Evolutionary conservation across 1,140 invertebrate species (phyloP), one percentile per base, ranked within the genome.

Genomic region (Papilio aristodemus): DNA sequence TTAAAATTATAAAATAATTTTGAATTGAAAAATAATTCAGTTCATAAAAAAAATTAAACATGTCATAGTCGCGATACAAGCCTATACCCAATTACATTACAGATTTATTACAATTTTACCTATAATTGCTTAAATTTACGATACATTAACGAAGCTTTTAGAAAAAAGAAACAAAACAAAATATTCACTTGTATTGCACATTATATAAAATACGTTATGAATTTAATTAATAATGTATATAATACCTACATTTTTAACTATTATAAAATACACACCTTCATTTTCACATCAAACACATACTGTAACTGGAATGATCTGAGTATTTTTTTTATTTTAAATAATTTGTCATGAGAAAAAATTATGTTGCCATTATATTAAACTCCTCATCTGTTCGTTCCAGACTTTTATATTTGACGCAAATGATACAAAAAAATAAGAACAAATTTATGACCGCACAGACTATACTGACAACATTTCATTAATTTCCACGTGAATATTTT

Each of bases 91-190:
- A 79, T 80, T 82, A 86, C 76, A 83, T 84, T 87, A 90, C 83
- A 90, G 79, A 72, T 87, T 88, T 87, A 82, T 79, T 85, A 90
- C 85, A 89, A 82, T 84, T 87, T 89, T 85, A 81, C 84, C 79
- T 69, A 79, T 80, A 80, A 80, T 84, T 79, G 77, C 72, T 80
- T 85, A 83, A 86, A 69, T 78, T 77, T 87, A 90, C 72, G 80
- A 85, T 86, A 86, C 69, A 78, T 76, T 83, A 88, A 89, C 82
- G 81, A 89, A 91, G 89, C 86, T 76, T 81, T 77, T 78, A 73
- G 71, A 78, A 80, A 84, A n/a, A n/a, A n/a, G n/a, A n/a, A 83
- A 78, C 69, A 73, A 82, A 82, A 83, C 76, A 67, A 83, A 76
- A 81, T 74, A 81, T 81, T 79, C 79, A 85, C 76, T 80, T 78